Conservation (phyloP, 2,113 vertebrate species). For the Protomyctophum bolini region DNA sequence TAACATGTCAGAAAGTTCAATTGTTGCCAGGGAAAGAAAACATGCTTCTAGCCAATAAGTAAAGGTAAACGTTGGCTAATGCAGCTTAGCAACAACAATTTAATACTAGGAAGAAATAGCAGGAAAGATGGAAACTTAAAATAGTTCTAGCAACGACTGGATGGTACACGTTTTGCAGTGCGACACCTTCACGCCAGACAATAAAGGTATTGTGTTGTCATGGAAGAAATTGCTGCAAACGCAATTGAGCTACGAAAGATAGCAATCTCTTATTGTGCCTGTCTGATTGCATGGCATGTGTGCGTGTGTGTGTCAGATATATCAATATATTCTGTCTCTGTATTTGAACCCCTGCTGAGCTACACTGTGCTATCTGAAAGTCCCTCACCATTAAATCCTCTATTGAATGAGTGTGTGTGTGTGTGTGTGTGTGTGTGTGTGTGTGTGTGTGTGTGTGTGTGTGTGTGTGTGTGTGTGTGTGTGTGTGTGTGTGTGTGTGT, state of each 20-base stretch:
- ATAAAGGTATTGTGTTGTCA: conserved; percentile 36
- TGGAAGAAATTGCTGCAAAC: conserved; percentile 38
- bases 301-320: conserved; percentile 37
- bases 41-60: too few relatives aligned
- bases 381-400: conserved; percentile 51
- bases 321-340: conserved; percentile 72
- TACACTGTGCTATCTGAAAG: conserved; percentile 65
- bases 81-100: too few relatives aligned
- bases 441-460: conserved; percentile 4
- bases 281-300: conserved; percentile 57
- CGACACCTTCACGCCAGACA: conserved; percentile 30
- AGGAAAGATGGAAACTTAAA: conserved; percentile 16
- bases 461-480: neutral
- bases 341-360: conserved; percentile 67
- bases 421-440: conserved; percentile 19
- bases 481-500: conserved; percentile 25
- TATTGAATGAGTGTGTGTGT: conserved; percentile 32
- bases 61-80: too few relatives aligned
- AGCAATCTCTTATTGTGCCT: conserved; percentile 63
- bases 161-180: conserved; percentile 5
- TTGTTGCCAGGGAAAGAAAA: too few relatives aligned
- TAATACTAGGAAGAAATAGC: too few relatives aligned
- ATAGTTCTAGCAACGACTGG: conserved; percentile 18
- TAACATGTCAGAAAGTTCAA: too few relatives aligned
- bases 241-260: conserved; percentile 55